Percentiles rank a stretch among this genome's conserved stretches.
Conservation (phyloP, 2,113 vertebrate genomes). For the Lipophrys pholis region DNA sequence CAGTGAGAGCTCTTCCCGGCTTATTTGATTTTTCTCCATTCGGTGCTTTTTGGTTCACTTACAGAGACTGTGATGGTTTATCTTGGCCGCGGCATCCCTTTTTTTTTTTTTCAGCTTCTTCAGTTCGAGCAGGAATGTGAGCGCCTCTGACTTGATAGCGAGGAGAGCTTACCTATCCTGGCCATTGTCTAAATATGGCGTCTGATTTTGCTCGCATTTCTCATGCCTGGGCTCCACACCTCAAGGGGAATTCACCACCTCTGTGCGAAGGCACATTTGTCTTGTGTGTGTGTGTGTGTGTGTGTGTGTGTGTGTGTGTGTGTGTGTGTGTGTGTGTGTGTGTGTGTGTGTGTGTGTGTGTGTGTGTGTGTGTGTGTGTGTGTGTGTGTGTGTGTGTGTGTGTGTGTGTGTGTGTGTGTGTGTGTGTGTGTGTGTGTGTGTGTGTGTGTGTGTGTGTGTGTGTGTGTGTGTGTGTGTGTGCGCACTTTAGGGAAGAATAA, state of each 20-base stretch:
- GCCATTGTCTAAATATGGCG: constrained; percentile 52
- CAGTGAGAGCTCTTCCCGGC: constrained; percentile 11
- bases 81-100: constrained; percentile 41
- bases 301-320: neutral
- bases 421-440: neutral
- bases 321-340: neutral
- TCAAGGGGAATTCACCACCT: constrained; percentile 27
- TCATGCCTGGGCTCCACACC: constrained; percentile 29
- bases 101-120: constrained; percentile 40
- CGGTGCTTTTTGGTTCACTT: constrained; percentile 3
- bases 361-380: neutral
- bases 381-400: neutral
- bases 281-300: neutral
- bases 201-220: constrained; percentile 33
- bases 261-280: constrained; percentile 23
- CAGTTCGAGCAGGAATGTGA: constrained; percentile 52
- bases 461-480: neutral
- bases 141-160: neutral
- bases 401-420: neutral
- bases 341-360: neutral
- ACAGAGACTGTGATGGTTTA: constrained; percentile 28
- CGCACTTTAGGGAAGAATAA: neutral
- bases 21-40: constrained; percentile 8
- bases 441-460: neutral
- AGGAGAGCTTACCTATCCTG: constrained; percentile 37